Conservation (phyloP, 2,113 vertebrate genomes). For the Elgaria multicarinata region DNA sequence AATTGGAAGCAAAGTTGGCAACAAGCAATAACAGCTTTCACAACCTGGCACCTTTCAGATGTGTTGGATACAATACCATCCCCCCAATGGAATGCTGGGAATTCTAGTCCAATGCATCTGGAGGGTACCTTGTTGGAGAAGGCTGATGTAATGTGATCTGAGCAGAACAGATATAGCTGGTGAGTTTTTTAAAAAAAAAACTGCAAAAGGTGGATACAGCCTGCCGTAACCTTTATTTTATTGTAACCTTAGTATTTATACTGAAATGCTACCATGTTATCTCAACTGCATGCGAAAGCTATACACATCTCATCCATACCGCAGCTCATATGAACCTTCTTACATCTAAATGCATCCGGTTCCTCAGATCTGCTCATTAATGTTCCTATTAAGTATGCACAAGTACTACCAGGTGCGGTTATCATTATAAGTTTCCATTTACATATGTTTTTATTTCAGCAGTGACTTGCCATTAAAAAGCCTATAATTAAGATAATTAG, state of each 20-base stretch:
- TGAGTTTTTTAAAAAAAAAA: neutral
- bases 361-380: fast-evolving
- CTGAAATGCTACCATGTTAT: fast-evolving
- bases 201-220: neutral
- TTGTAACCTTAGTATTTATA: neutral
- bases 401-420: slow-evolving; percentile 28
- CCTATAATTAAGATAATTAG: slow-evolving; percentile 60
- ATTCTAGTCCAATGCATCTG: neutral
- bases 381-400: neutral
- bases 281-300: fast-evolving
- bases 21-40: neutral
- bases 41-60: neutral
- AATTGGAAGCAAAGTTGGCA: neutral
- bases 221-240: neutral
- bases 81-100: too few species aligned
- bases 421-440: slow-evolving; percentile 32
- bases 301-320: fast-evolving
- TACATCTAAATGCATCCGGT: neutral
- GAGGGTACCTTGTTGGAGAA: neutral
- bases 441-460: slow-evolving; percentile 52
- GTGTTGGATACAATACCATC: neutral
- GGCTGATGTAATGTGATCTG: neutral
- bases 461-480: slow-evolving; percentile 52
- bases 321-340: neutral
- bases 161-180: neutral